Conservation (phyloP, 2,888 invertebrate genomes). For the Unio delphinus region DNA sequence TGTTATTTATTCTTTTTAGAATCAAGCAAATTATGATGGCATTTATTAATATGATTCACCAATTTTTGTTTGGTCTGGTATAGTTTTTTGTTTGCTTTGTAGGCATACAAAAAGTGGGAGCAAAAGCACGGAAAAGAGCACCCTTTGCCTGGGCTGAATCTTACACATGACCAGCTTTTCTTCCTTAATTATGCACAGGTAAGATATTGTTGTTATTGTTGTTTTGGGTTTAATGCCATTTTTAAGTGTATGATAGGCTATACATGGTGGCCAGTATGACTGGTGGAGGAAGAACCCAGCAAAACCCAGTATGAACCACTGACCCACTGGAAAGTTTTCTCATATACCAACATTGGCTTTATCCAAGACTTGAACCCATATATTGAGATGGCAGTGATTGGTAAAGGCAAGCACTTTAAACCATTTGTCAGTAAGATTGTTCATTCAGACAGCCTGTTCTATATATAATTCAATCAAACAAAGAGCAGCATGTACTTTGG, state of each 20-base stretch:
- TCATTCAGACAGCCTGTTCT: background rate
- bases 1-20: background rate
- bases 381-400: no score
- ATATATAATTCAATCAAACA: no score
- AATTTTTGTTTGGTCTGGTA: background rate
- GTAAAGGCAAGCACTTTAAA: no score
- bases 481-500: no score
- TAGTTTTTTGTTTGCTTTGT: constrained; percentile 7
- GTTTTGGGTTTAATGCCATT: no score
- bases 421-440: constrained; percentile 26
- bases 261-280: no score
- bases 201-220: constrained; percentile 1
- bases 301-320: no score
- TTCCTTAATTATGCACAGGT: constrained; percentile 76
- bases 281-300: no score
- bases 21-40: background rate
- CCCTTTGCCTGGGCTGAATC: constrained; percentile 75
- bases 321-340: no score
- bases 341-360: no score
- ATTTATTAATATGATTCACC: background rate
- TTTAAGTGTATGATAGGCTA: no score
- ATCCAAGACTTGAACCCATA: no score
- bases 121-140: constrained; percentile 74
- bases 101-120: constrained; percentile 69
- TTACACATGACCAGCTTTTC: constrained; percentile 71